Percentiles rank a stretch among this genome's conserved stretches.
These are phyloP conservation scores for Dryococelus australis DNA, from an alignment of 2,888 invertebrate genomes.

Conservation along the genomic window DNA sequence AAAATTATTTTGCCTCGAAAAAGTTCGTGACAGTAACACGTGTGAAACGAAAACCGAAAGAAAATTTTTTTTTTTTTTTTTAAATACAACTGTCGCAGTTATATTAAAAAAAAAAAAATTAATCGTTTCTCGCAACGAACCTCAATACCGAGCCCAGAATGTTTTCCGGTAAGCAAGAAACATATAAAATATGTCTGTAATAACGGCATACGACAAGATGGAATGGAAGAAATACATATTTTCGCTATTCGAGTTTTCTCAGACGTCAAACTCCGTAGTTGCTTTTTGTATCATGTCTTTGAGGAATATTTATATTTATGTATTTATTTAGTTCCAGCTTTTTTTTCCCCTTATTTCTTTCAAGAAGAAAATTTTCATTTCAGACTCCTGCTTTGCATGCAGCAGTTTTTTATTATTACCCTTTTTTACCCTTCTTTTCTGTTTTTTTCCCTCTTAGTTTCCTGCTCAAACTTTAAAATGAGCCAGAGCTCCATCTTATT, in stretches of 20 bases:
- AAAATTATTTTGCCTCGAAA: neutral
- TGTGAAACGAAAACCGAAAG: neutral
- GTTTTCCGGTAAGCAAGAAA: neutral
- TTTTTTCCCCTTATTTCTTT: conserved; percentile 24
- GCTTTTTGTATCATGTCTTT: conserved; percentile 20
- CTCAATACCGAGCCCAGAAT: neutral
- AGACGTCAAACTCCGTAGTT: neutral
- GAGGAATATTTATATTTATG: conserved; percentile 29
- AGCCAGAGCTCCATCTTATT: conserved; percentile 39
- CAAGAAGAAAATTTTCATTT: conserved; percentile 30
- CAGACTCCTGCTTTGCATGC: conserved; percentile 7
- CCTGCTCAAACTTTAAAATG: conserved; percentile 41
- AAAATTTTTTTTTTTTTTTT: neutral
- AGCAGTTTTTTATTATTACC: neutral
- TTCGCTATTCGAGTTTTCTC: neutral
- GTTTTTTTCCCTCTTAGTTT: conserved; percentile 32
- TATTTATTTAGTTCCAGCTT: conserved; percentile 20
- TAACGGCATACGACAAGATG: neutral
- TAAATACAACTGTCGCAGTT: neutral
- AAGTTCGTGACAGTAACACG: neutral
- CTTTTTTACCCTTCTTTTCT: conserved; percentile 25
- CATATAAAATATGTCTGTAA: neutral
- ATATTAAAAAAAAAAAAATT: no score
- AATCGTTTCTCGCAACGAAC: neutral
- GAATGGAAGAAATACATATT: neutral